These are phyloP conservation scores for Actias luna DNA, from an alignment of 2,888 invertebrate genomes.

Conservation along the genomic window DNA sequence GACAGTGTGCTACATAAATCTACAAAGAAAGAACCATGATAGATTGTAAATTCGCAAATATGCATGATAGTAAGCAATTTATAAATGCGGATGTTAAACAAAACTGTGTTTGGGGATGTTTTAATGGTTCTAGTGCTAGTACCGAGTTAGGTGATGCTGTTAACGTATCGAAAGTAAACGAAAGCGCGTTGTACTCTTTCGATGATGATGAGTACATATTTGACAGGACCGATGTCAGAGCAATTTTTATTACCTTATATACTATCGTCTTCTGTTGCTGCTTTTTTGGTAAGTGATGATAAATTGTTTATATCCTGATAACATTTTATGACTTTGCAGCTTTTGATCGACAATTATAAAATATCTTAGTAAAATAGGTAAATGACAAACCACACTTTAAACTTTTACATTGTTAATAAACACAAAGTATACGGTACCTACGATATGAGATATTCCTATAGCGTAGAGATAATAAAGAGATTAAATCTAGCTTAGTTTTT, in stretches of 20 bases:
- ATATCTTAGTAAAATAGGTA: not conserved
- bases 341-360: not conserved
- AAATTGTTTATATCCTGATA: not conserved
- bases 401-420: not conserved
- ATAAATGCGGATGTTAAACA: conserved; percentile 48
- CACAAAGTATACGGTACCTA: too few relatives aligned
- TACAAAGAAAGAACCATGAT: conserved; percentile 38
- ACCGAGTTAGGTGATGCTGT: conserved; percentile 26
- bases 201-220: conserved; percentile 86
- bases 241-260: conserved; percentile 88
- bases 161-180: conserved; percentile 51
- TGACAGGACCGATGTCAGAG: conserved; percentile 87
- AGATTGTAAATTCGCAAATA: conserved; percentile 41
- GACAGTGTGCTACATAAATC: conserved; percentile 23
- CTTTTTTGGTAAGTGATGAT: conserved; percentile 87
- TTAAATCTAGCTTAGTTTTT: too few relatives aligned
- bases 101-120: conserved; percentile 38
- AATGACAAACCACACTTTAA: not conserved
- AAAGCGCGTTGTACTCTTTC: conserved; percentile 41
- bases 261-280: conserved; percentile 90
- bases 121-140: conserved; percentile 40
- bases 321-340: not conserved
- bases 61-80: conserved; percentile 52
- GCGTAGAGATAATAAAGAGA: too few relatives aligned
- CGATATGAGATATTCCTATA: too few relatives aligned